Evolutionary conservation across 1,140 invertebrate species (phyloP).

Genomic region (Drosophila pallidifrons): DNA sequence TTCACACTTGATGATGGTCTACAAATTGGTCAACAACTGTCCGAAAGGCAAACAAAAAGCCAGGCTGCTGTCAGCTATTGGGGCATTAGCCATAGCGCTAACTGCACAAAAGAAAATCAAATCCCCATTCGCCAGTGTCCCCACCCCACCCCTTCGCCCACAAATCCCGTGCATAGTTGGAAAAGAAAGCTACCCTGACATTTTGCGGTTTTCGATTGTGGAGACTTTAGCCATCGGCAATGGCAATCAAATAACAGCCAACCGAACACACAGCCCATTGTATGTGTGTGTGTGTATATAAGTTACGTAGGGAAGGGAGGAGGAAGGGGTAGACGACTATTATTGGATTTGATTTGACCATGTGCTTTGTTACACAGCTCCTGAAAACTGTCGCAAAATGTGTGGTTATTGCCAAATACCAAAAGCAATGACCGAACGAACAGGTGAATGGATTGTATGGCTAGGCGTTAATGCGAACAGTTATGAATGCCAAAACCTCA

Average conservation of each 20-base stretch:
- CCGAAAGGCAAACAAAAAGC: constrained; percentile 61
- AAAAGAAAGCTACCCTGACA: constrained; percentile 69
- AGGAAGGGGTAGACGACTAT: constrained; percentile 10
- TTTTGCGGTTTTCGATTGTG: constrained; percentile 70
- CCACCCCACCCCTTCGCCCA: not conserved
- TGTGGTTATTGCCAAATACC: constrained; percentile 36
- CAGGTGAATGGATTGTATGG: constrained; percentile 8
- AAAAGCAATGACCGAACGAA: constrained; percentile 7
- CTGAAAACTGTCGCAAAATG: constrained; percentile 40
- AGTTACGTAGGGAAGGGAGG: too few species aligned
- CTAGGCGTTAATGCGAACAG: constrained; percentile 23
- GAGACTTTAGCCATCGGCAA: constrained; percentile 62
- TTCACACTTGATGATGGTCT: constrained; percentile 81
- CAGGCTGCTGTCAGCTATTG: constrained; percentile 60
- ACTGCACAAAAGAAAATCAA: constrained; percentile 76
- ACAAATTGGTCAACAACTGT: constrained; percentile 77
- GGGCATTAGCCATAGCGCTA: constrained; percentile 46
- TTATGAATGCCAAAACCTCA: constrained; percentile 29
- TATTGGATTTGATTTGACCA: constrained; percentile 65
- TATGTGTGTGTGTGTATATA: constrained; percentile 24
- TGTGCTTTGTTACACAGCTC: constrained; percentile 50
- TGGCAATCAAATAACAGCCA: constrained; percentile 59
- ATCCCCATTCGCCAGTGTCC: constrained; percentile 33
- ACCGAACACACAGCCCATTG: constrained; percentile 27
- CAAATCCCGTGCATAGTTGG: constrained; percentile 22